Base-by-base conservation (phyloP, 2,113 vertebrate species). In the Microtus oregoni region DNA sequence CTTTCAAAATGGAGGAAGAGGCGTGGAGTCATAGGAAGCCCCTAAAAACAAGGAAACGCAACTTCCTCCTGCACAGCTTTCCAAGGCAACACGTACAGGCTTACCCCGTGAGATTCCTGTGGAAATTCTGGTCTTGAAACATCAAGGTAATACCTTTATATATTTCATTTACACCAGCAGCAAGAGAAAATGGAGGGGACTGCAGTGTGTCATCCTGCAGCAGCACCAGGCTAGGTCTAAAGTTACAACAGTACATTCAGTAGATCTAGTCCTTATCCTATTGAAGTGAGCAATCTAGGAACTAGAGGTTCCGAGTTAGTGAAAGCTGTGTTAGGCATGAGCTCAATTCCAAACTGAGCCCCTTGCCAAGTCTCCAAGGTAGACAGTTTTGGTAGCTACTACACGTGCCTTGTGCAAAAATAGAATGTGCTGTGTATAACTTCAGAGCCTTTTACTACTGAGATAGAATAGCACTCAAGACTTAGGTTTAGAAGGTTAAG, bases 11-110 rank as follows among this genome's bases (percentile, higher is more conserved):
- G 47, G 44, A 13, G 7, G 73, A 83, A 73, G 63, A 3, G 4
- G 5, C 32, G 0, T 7, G 7, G 1, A 41, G 24, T 24, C 19
- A 3, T 5, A 4, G 22, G 32, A 12, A 41, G 32, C 32, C 3
- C 26, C 58, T 47, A 30, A 20, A 10, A 32, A 32, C 17, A 41
- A 15, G 30, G 61, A 73, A 65, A 52, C 9, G 6, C 19, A 58
- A 58, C 19, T 7, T 26, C 20, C 30, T 65, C 20, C 28, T 41
- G 9, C 24, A 5, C 15, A 68, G 14, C 35, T 38, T 82, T 28
- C 17, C n/a, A 76, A 50, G 73, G 17, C 1, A 68, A 32, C 13
- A 28, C 32, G n/a, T 44, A n/a, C 65, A 30, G 24, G 30, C 58
- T 3, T 52, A 22, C 32, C 24, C 32, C 14, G 20, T 3, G 2